These are phyloP conservation scores for Parnassius apollo DNA, from an alignment of 2,888 invertebrate genomes.

Conservation along the genomic window DNA sequence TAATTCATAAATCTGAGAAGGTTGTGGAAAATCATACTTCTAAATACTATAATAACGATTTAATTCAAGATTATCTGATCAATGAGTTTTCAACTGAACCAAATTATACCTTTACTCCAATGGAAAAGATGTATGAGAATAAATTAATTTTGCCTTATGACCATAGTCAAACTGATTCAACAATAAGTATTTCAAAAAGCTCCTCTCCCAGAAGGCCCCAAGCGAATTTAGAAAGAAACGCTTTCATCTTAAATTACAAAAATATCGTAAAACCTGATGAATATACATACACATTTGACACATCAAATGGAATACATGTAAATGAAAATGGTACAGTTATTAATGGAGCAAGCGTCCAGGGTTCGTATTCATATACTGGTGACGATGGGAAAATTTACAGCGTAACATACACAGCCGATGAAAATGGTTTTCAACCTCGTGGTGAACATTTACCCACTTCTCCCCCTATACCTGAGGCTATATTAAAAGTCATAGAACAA, in stretches of 20 bases:
- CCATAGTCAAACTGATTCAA: background rate
- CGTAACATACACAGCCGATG: slow-evolving; percentile 63
- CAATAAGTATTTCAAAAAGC: background rate
- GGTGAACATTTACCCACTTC: slow-evolving; percentile 70
- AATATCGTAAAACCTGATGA: slow-evolving; percentile 53
- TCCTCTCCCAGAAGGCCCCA: slow-evolving; percentile 45
- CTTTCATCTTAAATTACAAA: slow-evolving; percentile 55
- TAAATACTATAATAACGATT: background rate
- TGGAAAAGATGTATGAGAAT: background rate
- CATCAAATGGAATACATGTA: slow-evolving; percentile 66
- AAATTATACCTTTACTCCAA: background rate
- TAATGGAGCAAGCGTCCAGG: slow-evolving; percentile 59
- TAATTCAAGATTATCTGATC: background rate
- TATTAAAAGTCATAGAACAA: slow-evolving; percentile 59
- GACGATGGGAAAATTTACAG: slow-evolving; percentile 67
- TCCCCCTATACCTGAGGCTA: slow-evolving; percentile 65
- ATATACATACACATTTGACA: slow-evolving; percentile 61
- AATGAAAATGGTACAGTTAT: slow-evolving; percentile 59
- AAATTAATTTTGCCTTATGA: background rate
- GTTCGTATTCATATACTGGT: slow-evolving; percentile 63
- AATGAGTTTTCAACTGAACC: background rate
- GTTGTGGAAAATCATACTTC: background rate
- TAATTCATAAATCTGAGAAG: no score
- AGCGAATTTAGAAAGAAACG: slow-evolving; percentile 52
- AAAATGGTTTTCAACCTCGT: slow-evolving; percentile 62